These are phyloP conservation scores for Ischnura elegans DNA, from an alignment of 2,888 invertebrate species.

Conservation along the genomic window DNA sequence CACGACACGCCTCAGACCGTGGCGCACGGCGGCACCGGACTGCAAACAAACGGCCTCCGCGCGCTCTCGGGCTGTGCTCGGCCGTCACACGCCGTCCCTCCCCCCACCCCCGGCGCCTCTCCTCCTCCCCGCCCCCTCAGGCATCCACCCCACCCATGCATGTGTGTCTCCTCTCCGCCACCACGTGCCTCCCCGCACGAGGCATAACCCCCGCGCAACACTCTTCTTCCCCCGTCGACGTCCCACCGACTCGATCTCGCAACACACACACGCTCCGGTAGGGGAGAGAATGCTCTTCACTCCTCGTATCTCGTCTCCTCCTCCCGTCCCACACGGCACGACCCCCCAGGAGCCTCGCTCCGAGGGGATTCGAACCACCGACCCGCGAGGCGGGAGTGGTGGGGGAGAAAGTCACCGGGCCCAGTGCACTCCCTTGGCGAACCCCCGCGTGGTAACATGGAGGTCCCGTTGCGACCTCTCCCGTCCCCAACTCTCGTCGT, in stretches of 20 bases:
- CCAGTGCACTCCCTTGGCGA: not conserved
- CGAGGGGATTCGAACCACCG: constrained; percentile 20
- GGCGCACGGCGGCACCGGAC: constrained; percentile 38
- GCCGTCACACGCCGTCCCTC: not conserved
- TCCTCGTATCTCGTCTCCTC: not conserved
- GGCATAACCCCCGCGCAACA: not conserved
- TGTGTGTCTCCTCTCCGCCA: not conserved
- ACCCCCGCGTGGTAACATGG: not conserved
- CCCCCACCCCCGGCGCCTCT: not conserved
- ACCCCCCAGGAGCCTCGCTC: not conserved
- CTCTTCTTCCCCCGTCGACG: constrained; percentile 3
- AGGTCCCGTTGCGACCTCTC: constrained; percentile 24
- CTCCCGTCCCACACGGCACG: not conserved
- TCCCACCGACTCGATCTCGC: constrained; percentile 1
- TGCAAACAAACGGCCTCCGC: constrained; percentile 35
- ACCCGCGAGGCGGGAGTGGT: not conserved
- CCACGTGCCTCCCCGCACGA: constrained; percentile 7
- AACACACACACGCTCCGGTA: not conserved
- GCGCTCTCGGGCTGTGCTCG: constrained; percentile 20
- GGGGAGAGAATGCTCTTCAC: not conserved
- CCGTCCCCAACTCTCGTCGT: constrained; percentile 35
- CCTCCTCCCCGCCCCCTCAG: not conserved
- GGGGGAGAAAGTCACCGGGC: not conserved
- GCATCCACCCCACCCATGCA: not conserved
- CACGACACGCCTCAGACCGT: constrained; percentile 21